A percentile compares a stretch with the other conserved stretches of the same genome.
These are phyloP conservation scores for Xanthostigma xanthostigma DNA, from an alignment of 2,888 invertebrate species.

Conservation along the genomic window DNA sequence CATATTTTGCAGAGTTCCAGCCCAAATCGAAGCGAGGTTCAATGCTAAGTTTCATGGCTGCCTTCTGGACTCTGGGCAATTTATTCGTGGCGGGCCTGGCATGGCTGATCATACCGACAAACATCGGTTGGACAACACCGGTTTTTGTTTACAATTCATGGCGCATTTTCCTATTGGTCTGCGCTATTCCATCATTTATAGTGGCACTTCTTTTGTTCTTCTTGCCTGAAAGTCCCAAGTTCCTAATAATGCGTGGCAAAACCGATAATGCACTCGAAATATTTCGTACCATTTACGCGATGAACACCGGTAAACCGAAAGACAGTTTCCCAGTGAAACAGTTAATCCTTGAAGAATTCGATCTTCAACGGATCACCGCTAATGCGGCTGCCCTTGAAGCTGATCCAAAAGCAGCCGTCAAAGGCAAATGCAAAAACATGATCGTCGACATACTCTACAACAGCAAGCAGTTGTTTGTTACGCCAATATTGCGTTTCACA, in stretches of 20 bases:
- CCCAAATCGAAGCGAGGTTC: constrained; percentile 80
- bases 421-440: constrained; percentile 58
- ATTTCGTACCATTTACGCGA: constrained; percentile 64
- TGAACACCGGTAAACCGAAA: constrained; percentile 62
- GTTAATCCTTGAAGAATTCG: constrained; percentile 42
- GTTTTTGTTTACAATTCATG: constrained; percentile 77
- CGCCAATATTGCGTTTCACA: constrained; percentile 71
- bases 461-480: constrained; percentile 64
- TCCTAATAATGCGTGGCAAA: constrained; percentile 62
- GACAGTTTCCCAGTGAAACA: constrained; percentile 66
- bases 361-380: constrained; percentile 21
- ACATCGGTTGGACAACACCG: constrained; percentile 50
- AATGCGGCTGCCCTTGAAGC: constrained; percentile 19
- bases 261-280: constrained; percentile 69
- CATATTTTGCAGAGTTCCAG: constrained; percentile 90
- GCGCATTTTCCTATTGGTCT: constrained; percentile 79
- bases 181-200: constrained; percentile 76
- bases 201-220: constrained; percentile 71
- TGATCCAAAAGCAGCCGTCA: constrained; percentile 33
- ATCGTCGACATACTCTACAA: constrained; percentile 62
- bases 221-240: constrained; percentile 85
- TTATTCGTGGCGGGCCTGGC: constrained; percentile 77
- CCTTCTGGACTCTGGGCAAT: constrained; percentile 90
- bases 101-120: constrained; percentile 61
- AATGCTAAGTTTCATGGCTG: constrained; percentile 88